A percentile compares a stretch with the other conserved stretches of the same genome.
Evolutionary conservation across 2,888 invertebrate genomes (phyloP).

Genomic region (Fragum whitleyi): DNA sequence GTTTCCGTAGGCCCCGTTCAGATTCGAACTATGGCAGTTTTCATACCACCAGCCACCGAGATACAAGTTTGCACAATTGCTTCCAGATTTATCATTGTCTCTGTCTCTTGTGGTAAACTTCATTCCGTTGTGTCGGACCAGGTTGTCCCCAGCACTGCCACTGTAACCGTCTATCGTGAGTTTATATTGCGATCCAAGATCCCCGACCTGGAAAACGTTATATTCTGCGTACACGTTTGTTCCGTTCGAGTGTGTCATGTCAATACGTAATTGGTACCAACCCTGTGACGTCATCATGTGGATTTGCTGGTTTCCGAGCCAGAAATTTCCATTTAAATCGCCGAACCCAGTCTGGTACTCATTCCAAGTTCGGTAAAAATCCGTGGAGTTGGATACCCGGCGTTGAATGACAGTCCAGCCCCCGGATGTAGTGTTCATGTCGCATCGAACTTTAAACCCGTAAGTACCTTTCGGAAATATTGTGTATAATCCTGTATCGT

Average conservation of each 20-base stretch:
- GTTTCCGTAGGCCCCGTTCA: no score
- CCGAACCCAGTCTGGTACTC: slow-evolving; percentile 43
- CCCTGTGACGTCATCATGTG: slow-evolving; percentile 24
- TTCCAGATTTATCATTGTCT: no score
- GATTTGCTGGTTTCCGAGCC: slow-evolving; percentile 44
- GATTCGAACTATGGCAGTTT: no score
- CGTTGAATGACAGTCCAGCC: no score
- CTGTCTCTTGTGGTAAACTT: no score
- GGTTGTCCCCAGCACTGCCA: slow-evolving; percentile 1
- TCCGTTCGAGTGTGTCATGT: slow-evolving; percentile 18
- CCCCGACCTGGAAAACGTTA: slow-evolving; percentile 19
- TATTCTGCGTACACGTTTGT: slow-evolving; percentile 28
- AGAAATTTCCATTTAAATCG: slow-evolving; percentile 35
- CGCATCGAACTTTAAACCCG: slow-evolving; percentile 37
- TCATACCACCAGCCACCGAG: no score
- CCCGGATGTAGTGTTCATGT: slow-evolving; percentile 27
- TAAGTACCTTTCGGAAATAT: slow-evolving; percentile 20
- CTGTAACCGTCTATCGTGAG: slow-evolving; percentile 26
- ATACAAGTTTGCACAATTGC: no score
- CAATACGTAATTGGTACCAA: slow-evolving; percentile 39
- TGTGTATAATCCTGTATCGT: slow-evolving; percentile 25
- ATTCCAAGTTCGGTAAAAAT: slow-evolving; percentile 44
- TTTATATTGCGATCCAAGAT: slow-evolving; percentile 10
- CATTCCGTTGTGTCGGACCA: no score
- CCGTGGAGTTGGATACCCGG: slow-evolving; percentile 27